Percentiles rank a stretch among this genome's conserved stretches.
Evolutionary conservation across 1,140 invertebrate species (phyloP).

Genomic region (Leptoteleia sp.): DNA sequence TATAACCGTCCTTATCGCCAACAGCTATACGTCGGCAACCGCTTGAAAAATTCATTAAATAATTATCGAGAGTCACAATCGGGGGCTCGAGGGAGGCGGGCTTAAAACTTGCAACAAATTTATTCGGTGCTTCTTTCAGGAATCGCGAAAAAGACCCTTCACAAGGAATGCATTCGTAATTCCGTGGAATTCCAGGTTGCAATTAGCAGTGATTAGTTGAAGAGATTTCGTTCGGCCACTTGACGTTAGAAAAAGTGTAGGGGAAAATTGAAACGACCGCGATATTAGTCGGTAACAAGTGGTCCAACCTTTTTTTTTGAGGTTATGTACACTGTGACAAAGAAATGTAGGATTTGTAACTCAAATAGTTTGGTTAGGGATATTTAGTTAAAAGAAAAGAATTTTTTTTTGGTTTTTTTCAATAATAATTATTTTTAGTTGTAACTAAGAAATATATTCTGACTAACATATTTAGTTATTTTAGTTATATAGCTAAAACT

Average conservation of each 20-base stretch:
- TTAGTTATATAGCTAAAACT: too few species aligned
- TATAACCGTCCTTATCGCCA: conserved; percentile 17
- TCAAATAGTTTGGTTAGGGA: too few species aligned
- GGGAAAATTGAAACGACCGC: neutral
- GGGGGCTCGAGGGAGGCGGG: conserved; percentile 24
- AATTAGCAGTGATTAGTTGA: conserved; percentile 40
- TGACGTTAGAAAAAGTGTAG: neutral
- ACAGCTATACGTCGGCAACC: conserved; percentile 39
- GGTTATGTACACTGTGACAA: too few species aligned
- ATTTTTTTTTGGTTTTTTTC: too few species aligned
- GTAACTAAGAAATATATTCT: too few species aligned
- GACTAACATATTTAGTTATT: too few species aligned
- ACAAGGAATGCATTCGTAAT: conserved; percentile 26
- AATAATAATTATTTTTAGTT: too few species aligned
- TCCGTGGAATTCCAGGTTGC: conserved; percentile 9
- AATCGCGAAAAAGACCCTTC: conserved; percentile 25
- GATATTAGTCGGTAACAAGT: conserved; percentile 14
- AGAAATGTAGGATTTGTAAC: too few species aligned
- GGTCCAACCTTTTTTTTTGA: too few species aligned
- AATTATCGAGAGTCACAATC: conserved; percentile 43
- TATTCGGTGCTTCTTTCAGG: conserved; percentile 46
- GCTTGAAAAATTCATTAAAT: conserved; percentile 64
- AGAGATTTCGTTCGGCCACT: neutral
- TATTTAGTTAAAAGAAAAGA: too few species aligned
- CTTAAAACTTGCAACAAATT: conserved; percentile 47